Percentiles rank a stretch among this genome's conserved stretches.
phyloP scores from a whole-genome alignment of 2,113 vertebrate genomes.

The Austrofundulus limnaeus region DNA sequence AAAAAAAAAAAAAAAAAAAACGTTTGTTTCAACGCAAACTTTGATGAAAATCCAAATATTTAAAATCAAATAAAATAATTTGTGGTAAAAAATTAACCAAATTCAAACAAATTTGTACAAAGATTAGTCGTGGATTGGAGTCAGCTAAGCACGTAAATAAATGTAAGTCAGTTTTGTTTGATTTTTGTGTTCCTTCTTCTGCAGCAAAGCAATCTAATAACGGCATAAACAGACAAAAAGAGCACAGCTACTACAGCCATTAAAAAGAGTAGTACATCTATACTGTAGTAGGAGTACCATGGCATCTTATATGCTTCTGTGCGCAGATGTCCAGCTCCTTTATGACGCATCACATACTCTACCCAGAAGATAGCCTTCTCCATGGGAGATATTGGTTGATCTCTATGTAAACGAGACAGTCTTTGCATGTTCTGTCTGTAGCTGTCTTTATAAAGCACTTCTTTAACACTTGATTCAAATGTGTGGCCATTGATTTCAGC shows the following conservation, averaged over 20 bases:
- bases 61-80: too few species aligned
- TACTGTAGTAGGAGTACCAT: slow-evolving; percentile 70
- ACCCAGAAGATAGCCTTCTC: slow-evolving; percentile 72
- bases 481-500: slow-evolving; percentile 33
- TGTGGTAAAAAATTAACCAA: too few species aligned
- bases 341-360: slow-evolving; percentile 74
- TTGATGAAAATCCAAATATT: too few species aligned
- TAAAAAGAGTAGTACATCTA: slow-evolving; percentile 65
- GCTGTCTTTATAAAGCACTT: slow-evolving; percentile 47
- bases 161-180: slow-evolving; percentile 55
- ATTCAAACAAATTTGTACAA: too few species aligned
- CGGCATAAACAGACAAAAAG: slow-evolving; percentile 15
- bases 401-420: slow-evolving; percentile 67
- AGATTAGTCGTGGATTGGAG: too few species aligned
- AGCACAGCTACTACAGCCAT: slow-evolving; percentile 16
- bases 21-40: too few species aligned
- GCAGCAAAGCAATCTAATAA: slow-evolving; percentile 59
- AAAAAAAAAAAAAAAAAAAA: too few species aligned
- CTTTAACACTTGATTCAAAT: slow-evolving; percentile 53
- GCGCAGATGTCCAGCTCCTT: slow-evolving; percentile 68
- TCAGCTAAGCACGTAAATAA: too few species aligned
- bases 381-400: slow-evolving; percentile 63
- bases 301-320: slow-evolving; percentile 69
- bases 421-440: slow-evolving; percentile 71
- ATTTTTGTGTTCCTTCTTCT: slow-evolving; percentile 55